phyloP scores from a whole-genome alignment of 2,113 vertebrate species.

The Labrus mixtus region DNA sequence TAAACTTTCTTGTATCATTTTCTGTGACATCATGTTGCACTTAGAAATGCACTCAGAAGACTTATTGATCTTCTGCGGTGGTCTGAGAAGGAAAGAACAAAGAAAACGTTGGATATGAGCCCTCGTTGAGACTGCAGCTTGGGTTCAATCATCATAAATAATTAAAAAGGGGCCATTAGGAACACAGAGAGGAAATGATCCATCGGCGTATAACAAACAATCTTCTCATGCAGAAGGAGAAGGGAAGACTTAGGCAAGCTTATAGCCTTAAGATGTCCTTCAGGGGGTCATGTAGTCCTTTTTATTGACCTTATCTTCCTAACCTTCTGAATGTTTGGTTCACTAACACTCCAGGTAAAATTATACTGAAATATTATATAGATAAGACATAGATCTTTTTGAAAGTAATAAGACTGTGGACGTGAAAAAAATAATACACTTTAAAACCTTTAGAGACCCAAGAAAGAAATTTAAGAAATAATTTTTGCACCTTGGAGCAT shows the following conservation, averaged over 20 bases:
- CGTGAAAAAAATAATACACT: too few relatives aligned
- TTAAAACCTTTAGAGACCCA: too few relatives aligned
- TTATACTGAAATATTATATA: background rate
- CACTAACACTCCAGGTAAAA: background rate
- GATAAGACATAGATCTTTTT: too few relatives aligned
- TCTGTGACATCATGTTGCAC: slow-evolving; percentile 29
- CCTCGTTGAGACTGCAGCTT: slow-evolving; percentile 14
- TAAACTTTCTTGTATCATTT: background rate
- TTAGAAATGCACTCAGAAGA: slow-evolving; percentile 20
- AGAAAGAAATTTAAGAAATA: too few relatives aligned
- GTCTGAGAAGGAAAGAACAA: background rate
- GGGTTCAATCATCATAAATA: slow-evolving; percentile 42
- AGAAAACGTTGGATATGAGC: slow-evolving; percentile 7
- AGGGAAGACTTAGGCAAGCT: background rate
- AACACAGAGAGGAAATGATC: slow-evolving; percentile 15
- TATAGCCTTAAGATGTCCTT: slow-evolving; percentile 4
- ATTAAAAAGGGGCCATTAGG: slow-evolving; percentile 43
- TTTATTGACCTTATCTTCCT: background rate
- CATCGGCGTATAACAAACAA: slow-evolving; percentile 18
- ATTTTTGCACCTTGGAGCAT: too few relatives aligned
- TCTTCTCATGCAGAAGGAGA: slow-evolving; percentile 9
- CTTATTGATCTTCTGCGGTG: slow-evolving; percentile 12
- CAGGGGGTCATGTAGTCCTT: background rate
- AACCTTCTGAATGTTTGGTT: background rate
- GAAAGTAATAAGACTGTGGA: too few relatives aligned